These are phyloP conservation scores for Parelbella ahira DNA, from an alignment of 2,888 invertebrate genomes.

Conservation along the genomic window DNA sequence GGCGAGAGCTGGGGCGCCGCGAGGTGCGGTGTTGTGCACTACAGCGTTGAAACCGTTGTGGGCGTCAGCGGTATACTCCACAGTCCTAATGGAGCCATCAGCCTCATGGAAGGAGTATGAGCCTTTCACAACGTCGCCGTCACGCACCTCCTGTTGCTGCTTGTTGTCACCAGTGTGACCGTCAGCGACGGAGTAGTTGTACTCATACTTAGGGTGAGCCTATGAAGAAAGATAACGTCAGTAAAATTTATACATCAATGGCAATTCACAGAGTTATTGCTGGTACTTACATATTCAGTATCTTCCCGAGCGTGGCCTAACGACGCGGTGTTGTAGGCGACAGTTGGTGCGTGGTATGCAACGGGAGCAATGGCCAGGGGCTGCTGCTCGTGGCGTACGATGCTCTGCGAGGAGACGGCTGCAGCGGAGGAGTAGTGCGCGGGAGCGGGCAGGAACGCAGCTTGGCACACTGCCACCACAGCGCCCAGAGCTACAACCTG, in stretches of 20 bases:
- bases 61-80: constrained; percentile 71
- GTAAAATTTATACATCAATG: too few relatives aligned
- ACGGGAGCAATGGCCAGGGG: constrained; percentile 31
- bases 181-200: constrained; percentile 74
- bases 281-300: constrained; percentile 20
- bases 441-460: constrained; percentile 57
- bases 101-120: constrained; percentile 59
- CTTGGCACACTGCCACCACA: constrained; percentile 60
- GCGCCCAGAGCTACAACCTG: constrained; percentile 60
- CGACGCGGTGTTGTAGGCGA: constrained; percentile 30
- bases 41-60: constrained; percentile 54
- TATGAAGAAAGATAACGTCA: constrained; percentile 29
- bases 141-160: constrained; percentile 73
- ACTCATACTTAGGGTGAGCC: constrained; percentile 75
- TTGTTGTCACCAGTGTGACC: constrained; percentile 79
- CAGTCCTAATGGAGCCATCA: constrained; percentile 73
- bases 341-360: constrained; percentile 33
- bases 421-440: constrained; percentile 58
- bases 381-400: constrained; percentile 45
- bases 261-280: constrained; percentile 35
- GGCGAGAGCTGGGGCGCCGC: constrained; percentile 27
- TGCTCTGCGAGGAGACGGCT: constrained; percentile 63
- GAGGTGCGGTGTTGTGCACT: constrained; percentile 35
- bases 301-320: constrained; percentile 33
- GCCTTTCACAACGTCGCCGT: constrained; percentile 81